Conservation (phyloP, 30 jellyfish, hydroid and myxozoan species). For the Phacellophora camtschatica region DNA sequence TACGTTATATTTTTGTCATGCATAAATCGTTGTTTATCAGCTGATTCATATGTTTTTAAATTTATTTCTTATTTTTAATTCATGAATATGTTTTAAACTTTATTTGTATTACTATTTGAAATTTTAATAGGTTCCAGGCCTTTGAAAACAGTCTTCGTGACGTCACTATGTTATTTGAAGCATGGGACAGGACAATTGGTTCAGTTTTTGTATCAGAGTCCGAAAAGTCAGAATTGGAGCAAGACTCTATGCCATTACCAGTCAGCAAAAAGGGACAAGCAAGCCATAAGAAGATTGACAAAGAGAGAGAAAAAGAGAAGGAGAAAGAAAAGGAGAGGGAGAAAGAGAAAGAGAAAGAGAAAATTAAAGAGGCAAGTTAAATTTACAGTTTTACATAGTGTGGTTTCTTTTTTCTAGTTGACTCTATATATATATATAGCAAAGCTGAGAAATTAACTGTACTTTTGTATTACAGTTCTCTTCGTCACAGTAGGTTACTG, state of each 20-base stretch:
- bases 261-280: conserved; percentile 71
- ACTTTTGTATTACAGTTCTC: no score
- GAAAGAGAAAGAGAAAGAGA: conserved; percentile 59
- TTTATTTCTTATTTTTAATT: no score
- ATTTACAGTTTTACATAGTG: no score
- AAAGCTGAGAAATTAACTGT: no score
- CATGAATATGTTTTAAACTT: no score
- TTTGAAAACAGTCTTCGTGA: conserved; percentile 67
- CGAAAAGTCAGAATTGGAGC: conserved; percentile 84
- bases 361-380: no score
- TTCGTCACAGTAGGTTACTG: no score
- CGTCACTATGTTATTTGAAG: conserved; percentile 57
- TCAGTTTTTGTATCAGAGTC: conserved; percentile 67
- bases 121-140: conserved; percentile 77
- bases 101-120: no score
- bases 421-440: no score
- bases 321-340: conserved; percentile 45
- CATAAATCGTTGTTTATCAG: no score
- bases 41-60: no score
- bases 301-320: conserved; percentile 78
- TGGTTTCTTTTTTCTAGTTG: no score
- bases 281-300: conserved; percentile 67
- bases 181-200: conserved; percentile 98
- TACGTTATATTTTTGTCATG: neutral
- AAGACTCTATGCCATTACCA: conserved; percentile 44